Conservation (phyloP, 2,113 vertebrate species). For the Xiphophorus hellerii region DNA sequence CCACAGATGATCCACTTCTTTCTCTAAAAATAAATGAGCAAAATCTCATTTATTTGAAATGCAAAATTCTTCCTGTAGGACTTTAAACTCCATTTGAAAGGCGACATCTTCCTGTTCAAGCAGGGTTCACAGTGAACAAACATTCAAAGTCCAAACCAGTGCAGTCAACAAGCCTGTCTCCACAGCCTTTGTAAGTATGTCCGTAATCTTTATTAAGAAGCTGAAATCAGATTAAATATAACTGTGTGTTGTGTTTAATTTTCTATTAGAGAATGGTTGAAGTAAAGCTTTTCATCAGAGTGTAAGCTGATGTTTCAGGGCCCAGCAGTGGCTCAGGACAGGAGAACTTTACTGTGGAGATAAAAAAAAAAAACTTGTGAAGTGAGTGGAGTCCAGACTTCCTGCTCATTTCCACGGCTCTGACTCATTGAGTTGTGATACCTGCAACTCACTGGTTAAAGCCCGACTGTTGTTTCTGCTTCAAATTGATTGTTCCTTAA, state of each 20-base stretch:
- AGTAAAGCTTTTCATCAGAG: not conserved
- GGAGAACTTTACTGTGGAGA: not conserved
- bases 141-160: conserved; percentile 65
- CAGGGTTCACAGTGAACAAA: conserved; percentile 22
- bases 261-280: not conserved
- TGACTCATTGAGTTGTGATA: not conserved
- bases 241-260: not conserved
- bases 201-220: conserved; percentile 12
- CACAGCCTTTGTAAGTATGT: conserved; percentile 36
- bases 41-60: no score
- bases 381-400: not conserved
- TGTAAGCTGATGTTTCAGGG: not conserved
- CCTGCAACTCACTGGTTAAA: not conserved
- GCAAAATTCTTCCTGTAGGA: not conserved
- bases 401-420: no score
- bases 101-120: conserved; percentile 45
- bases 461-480: not conserved
- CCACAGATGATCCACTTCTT: not conserved
- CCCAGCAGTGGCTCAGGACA: not conserved
- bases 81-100: conserved; percentile 37
- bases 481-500: no score
- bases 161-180: conserved; percentile 1
- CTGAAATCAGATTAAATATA: not conserved
- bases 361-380: not conserved
- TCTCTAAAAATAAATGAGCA: not conserved